Percentiles rank a stretch among this genome's conserved stretches.
Conservation (phyloP, 2,888 invertebrate genomes). For the Chesias legatella region DNA sequence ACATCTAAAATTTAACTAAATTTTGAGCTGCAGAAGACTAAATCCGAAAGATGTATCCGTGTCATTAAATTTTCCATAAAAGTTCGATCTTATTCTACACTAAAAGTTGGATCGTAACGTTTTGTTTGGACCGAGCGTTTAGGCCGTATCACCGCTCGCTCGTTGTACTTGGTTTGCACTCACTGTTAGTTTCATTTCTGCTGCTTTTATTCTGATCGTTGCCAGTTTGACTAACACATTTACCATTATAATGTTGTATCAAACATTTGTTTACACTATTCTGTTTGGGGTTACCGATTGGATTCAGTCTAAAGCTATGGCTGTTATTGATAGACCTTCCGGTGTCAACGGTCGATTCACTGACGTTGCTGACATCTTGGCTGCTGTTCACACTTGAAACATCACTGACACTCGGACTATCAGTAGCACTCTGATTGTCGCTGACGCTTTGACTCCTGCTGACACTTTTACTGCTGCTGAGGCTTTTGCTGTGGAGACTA, state of each 20-base stretch:
- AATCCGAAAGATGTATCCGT: too few relatives aligned
- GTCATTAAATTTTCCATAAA: too few relatives aligned
- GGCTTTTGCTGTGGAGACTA: conserved; percentile 8
- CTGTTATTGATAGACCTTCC: conserved; percentile 8
- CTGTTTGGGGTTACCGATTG: not conserved
- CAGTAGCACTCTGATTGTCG: conserved; percentile 6
- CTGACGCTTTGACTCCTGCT: conserved; percentile 17
- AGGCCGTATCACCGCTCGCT: too few relatives aligned
- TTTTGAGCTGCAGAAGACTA: too few relatives aligned
- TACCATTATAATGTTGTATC: too few relatives aligned
- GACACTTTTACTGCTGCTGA: conserved; percentile 12
- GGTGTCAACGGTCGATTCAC: conserved; percentile 1
- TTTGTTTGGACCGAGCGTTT: too few relatives aligned
- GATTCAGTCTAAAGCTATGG: conserved; percentile 12
- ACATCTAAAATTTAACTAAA: too few relatives aligned
- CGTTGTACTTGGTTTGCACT: too few relatives aligned
- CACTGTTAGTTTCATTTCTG: too few relatives aligned
- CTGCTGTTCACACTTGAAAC: conserved; percentile 4
- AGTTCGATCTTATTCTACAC: too few relatives aligned
- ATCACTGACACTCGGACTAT: conserved; percentile 6
- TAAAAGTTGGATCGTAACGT: too few relatives aligned
- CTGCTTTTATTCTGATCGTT: not conserved
- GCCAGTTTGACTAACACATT: not conserved
- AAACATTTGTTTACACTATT: not conserved
- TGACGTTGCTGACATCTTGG: conserved; percentile 3